Evolutionary conservation across 2,797 vertebrate species (phyloP), one percentile per base, ranked within the genome.

Genomic region (Lindbergichthys nudifrons): DNA sequence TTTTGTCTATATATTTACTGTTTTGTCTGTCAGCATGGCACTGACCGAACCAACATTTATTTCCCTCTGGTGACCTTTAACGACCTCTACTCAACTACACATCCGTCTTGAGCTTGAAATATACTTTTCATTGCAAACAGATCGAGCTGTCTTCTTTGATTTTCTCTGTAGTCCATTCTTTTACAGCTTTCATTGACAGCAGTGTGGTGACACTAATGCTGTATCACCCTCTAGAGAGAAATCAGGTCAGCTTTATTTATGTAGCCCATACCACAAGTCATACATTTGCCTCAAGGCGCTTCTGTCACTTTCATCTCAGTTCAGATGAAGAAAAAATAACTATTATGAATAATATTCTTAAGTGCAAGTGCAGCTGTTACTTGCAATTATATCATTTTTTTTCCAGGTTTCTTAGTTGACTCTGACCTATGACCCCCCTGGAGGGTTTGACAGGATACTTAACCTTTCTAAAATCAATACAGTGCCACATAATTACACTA

Each of bases 401-500:
- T 13, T 4, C 19, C 54, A 32, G 48, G 61, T 63, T 51, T 62
- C 26, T 60, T 10, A 15, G 3, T 5, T 45, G 70, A 50, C 57
- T 15, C 32, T 80, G 52, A 79, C 61, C 58, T 70, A 50, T 81
- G 72, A 78, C 26, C 7, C 21, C 8, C 10, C 3, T 41, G 10
- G 21, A 36, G 36, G 42, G 42, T 0, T 9, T 12, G 9, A 47
- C 45, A 76, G 80, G 61, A 82, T 71, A 41, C 50, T 16, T 2
- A 56, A 73, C 65, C 85, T 77, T 1, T 67, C 46, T 36, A 12
- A 10, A 42, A 87, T 87, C 85, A 83, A 84, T 83, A 81, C 30
- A 12, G 12, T 11, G 16, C 15, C 8, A 36, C 62, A 53, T 61
- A n/a, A 65, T 63, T 21, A 65, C 0, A 0, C 21, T 36, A 7